A percentile compares a stretch with the other conserved stretches of the same genome.
phyloP scores from a whole-genome alignment of 2,888 invertebrate species.

The Blera fallax region DNA sequence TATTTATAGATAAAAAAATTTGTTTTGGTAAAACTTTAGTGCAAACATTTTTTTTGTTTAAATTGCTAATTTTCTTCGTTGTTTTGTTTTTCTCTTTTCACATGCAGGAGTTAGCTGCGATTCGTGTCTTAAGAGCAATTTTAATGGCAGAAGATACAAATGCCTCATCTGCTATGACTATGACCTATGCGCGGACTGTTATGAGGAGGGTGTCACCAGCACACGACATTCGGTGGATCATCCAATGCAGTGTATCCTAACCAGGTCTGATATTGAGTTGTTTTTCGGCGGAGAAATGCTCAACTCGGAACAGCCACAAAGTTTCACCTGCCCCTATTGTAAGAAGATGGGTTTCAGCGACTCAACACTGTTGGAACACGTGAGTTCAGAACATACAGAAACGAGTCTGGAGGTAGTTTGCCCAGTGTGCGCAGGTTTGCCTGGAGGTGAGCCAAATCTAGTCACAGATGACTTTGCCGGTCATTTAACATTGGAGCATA shows the following conservation, averaged over 20 bases:
- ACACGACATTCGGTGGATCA: conserved; percentile 97
- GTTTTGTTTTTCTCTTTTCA: conserved; percentile 59
- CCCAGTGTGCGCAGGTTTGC: conserved; percentile 97
- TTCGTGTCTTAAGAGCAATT: conserved; percentile 98
- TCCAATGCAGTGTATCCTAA: conserved; percentile 99
- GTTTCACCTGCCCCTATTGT: conserved; percentile 99
- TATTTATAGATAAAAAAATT: conserved; percentile 26
- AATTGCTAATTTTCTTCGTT: not conserved
- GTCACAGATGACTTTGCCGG: conserved; percentile 99
- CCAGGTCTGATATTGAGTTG: conserved; percentile 97
- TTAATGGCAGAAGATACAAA: conserved; percentile 98
- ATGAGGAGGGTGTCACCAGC: conserved; percentile 94
- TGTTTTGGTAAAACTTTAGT: not conserved
- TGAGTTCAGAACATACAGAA: conserved; percentile 94
- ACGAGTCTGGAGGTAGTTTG: conserved; percentile 97
- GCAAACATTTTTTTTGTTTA: not conserved
- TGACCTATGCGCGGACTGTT: conserved; percentile 98
- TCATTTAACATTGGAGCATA: conserved; percentile 97
- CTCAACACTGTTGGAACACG: conserved; percentile 94
- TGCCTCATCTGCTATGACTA: conserved; percentile 99
- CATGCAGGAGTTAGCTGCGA: conserved; percentile 98
- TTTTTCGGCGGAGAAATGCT: conserved; percentile 98
- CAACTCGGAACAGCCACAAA: conserved; percentile 95
- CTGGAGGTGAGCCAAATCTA: conserved; percentile 98
- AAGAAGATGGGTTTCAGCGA: conserved; percentile 98